Base-by-base conservation (phyloP, 2,888 invertebrate species). In the Periphyllus acericola region DNA sequence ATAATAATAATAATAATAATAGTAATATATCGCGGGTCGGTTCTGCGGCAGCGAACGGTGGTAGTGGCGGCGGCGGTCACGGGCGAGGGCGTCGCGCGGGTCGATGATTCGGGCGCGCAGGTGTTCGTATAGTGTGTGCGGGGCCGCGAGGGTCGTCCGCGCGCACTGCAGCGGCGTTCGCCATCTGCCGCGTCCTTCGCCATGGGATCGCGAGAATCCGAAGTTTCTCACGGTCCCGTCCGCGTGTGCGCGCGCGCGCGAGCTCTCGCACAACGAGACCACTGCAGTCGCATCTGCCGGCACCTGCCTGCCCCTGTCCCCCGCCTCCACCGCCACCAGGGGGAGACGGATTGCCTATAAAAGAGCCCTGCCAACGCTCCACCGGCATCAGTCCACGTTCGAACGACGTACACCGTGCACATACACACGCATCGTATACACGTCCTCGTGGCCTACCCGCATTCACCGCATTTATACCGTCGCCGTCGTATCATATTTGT, bases 161-260 rank as follows among this genome's bases (percentile, higher is more conserved):
- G 52, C 55, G 74, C 75, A 60, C 25, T 25, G 21, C 60, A 8
- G 68, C n/a, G 1, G 25, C 87, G 71, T 79, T 71, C 71, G 88
- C 88, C 88, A 83, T 88, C 88, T 83, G 83, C 88, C 88, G 68
- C 88, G 83, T 75, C 25, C 72, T 60, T 32, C 79, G 82, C 88
- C 82, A 83, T 83, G 83, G 82, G 82, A 88, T 88, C 88, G 83
- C 88, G 83, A 83, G 83, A 82, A 83, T 88, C 83, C 88, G 76
- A 55, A n/a, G 82, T 82, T 88, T 83, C 88, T 88, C 88, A 83
- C 87, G 87, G 87, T 87, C 87, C 83, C 83, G 83, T 84, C 83
- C 86, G 72, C 83, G 83, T 36, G 83, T 19, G 74, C 17, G n/a
- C 34, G 29, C 55, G 8, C 83, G 72, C 71, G 78, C 85, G 78